Base-by-base conservation (phyloP, 1,140 invertebrate genomes). In the Euura lappo region DNA sequence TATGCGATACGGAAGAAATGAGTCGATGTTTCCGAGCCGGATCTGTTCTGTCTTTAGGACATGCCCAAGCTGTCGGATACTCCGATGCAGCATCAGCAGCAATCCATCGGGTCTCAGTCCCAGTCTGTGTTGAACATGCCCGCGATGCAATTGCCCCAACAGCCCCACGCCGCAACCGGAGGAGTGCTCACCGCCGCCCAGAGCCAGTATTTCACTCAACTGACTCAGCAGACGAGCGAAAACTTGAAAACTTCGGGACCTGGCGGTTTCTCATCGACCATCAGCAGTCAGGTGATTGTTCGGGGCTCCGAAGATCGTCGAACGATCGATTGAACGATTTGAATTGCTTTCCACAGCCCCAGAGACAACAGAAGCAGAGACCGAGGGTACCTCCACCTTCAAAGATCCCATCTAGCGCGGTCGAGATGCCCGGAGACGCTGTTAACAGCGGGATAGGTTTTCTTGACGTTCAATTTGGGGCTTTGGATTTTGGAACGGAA, bases 381-480 rank as follows among this genome's bases (percentile, higher is more conserved):
- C 92, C 95, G n/a, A 92, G 96, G 79, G 91, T 97, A 69, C 96
- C 96, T 70, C 95, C 95, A 65, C 95, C 96, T 11, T 97, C 96
- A 28, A 98, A 98, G 93, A 98, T 99, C 79, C 97, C 97, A 47
- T 92, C 95, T 13, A 95, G 93, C 74, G 97, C 97, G 67, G 97
- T 99, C 45, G 97, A 98, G 86, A 99, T 99, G 97, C 97, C 93
- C 0, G 96, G 95, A 69, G 96, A 97, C 85, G 89, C 92, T 72
- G 92, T 92, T 44, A 90, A 90, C 72, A 91, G 90, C 76, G 89
- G 88, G 75, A 94, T 95, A 75, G 91, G 91, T 75, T 93, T 94
- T 78, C 89, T 99, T 68, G 96, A 98, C 89, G 95, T 98, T 68
- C 96, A 98, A 87, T 98, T 99, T 88, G 97, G 97, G 71, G 96